Evolutionary conservation across 1,140 invertebrate genomes (phyloP).

Genomic region (Lepidurus arcticus): DNA sequence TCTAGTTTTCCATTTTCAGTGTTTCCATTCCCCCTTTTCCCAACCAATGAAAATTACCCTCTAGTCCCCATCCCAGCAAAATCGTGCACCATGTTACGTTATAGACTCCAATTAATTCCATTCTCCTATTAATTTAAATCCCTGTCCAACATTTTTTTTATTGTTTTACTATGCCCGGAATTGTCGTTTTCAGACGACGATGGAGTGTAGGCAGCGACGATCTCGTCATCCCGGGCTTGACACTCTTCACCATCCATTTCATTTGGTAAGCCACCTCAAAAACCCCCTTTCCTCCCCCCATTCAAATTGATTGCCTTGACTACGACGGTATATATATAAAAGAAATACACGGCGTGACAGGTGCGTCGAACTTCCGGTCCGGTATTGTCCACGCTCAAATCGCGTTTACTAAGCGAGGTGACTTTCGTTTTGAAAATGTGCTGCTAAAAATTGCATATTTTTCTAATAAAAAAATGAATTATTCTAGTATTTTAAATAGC

Average conservation of each 20-base stretch:
- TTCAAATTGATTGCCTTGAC: conserved; percentile 11
- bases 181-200: conserved; percentile 73
- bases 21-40: neutral
- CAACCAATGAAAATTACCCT: neutral
- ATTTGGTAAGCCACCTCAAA: conserved; percentile 61
- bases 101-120: neutral
- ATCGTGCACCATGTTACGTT: neutral
- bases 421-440: too few species aligned
- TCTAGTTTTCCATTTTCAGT: neutral
- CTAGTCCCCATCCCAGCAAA: neutral
- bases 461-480: too few species aligned
- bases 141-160: neutral
- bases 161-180: conserved; percentile 64
- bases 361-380: neutral
- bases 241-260: conserved; percentile 67
- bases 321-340: neutral
- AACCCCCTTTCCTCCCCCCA: neutral
- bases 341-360: neutral
- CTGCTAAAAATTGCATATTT: too few species aligned
- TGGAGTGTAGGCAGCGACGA: conserved; percentile 87
- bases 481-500: neutral
- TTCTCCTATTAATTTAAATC: neutral
- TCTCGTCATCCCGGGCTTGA: conserved; percentile 72
- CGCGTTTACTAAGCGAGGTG: too few species aligned
- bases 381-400: neutral